A percentile compares a stretch with the other conserved stretches of the same genome.
Evolutionary conservation across 2,888 invertebrate genomes (phyloP).

Genomic region (Eucriotettix oculatus): DNA sequence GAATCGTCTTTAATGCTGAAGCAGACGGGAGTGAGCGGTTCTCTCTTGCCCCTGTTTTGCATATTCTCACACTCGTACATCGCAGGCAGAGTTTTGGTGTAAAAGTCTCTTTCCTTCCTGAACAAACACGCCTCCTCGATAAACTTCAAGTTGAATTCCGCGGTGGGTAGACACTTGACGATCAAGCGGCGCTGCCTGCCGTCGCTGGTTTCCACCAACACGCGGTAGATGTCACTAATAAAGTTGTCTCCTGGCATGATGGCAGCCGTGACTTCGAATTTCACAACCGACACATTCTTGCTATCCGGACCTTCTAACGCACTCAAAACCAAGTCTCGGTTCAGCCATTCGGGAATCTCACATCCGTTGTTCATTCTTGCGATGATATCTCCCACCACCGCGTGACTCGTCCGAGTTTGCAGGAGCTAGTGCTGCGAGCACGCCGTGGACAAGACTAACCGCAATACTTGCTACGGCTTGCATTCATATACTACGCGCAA

Average conservation of each 20-base stretch:
- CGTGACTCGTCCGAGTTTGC: too few species aligned
- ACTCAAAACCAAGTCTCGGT: background rate
- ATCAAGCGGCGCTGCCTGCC: conserved; percentile 1
- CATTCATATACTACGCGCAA: too few species aligned
- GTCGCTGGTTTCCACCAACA: background rate
- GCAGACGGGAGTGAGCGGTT: conserved; percentile 1
- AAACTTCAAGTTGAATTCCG: conserved; percentile 5
- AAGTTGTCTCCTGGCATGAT: conserved; percentile 5
- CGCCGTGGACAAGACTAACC: too few species aligned
- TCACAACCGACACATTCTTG: conserved; percentile 10
- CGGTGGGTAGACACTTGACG: conserved; percentile 5
- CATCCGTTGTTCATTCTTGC: background rate
- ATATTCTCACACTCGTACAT: background rate
- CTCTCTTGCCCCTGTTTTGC: background rate
- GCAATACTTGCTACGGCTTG: too few species aligned
- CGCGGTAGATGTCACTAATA: conserved; percentile 5
- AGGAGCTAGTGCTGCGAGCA: too few species aligned
- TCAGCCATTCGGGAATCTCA: background rate
- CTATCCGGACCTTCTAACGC: background rate
- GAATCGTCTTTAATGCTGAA: background rate
- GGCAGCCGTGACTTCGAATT: conserved; percentile 2
- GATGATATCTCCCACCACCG: too few species aligned
- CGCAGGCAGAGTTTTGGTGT: background rate
- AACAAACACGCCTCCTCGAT: conserved; percentile 4
- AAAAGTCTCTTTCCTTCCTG: conserved; percentile 4